Base-by-base conservation (phyloP, 2,888 invertebrate species). In the Mellilla xanthometata region DNA sequence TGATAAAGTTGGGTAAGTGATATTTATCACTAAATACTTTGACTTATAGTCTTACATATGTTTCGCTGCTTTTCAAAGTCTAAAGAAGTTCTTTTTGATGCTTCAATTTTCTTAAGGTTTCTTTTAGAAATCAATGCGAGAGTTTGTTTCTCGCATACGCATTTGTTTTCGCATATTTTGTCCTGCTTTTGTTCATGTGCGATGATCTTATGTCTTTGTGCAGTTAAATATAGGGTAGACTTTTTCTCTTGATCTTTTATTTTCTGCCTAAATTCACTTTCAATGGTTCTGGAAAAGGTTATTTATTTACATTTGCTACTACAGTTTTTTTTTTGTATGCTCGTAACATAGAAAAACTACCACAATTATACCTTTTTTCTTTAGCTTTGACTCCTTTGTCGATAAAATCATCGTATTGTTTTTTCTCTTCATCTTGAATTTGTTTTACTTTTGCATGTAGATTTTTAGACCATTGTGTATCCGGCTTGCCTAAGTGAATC, bases 331-430 rank as follows among this genome's bases (percentile, higher is more conserved):
- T n/a, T n/a, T n/a, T n/a, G n/a, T n/a, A n/a, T n/a, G n/a, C n/a
- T n/a, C n/a, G n/a, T n/a, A n/a, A n/a, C n/a, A n/a, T n/a, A n/a
- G n/a, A n/a, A n/a, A n/a, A n/a, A n/a, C n/a, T n/a, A n/a, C n/a
- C n/a, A n/a, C n/a, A n/a, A n/a, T n/a, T n/a, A n/a, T 60, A 77
- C 72, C 57, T 55, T 27, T 57, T 22, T 39, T 67, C 64, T 1
- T 49, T 42, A 11, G 38, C 40, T 42, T 60, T 54, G 6, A 66
- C 49, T 32, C 67, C 71, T 47, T 62, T 70, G 10, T 70, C 59
- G 10, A 79, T 31, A 39, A 79, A 76, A 8, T 64, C 62, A 1
- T 76, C 60, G 32, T 69, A 73, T 24, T 49, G 50, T 44, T 56
- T 62, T 4, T 58, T 56, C 51, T 72, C 55, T 23, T 67, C 52